phyloP scores from a whole-genome alignment of 2,797 vertebrate genomes.

The Lepilemur ruficaudatus region DNA sequence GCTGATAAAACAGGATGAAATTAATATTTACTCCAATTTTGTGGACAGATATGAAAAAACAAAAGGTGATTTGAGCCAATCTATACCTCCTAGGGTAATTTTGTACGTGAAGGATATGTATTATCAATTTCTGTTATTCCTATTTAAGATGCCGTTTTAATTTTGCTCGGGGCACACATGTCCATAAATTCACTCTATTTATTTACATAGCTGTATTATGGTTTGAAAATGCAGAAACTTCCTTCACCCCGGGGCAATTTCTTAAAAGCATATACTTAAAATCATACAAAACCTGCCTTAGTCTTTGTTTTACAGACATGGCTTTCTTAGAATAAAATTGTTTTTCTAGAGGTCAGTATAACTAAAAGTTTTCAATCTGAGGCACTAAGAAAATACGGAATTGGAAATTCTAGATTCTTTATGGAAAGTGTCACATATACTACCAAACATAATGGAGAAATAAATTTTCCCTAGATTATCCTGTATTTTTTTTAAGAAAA shows the following conservation, averaged over 20 bases:
- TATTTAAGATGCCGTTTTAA: not conserved
- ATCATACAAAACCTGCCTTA: not conserved
- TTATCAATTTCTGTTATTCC: not conserved
- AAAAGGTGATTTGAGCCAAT: not conserved
- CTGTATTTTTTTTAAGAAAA: not conserved
- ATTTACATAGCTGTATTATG: not conserved
- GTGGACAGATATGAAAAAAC: not conserved
- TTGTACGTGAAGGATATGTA: not conserved
- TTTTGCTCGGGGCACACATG: not conserved
- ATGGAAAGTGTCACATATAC: not conserved
- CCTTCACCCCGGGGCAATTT: not conserved
- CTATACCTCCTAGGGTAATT: not conserved
- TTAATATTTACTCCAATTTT: not conserved
- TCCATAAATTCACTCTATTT: not conserved
- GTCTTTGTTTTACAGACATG: not conserved
- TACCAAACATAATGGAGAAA: not conserved
- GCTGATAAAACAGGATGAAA: not conserved
- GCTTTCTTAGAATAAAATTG: not conserved
- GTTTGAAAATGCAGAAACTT: not conserved
- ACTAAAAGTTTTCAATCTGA: not conserved
- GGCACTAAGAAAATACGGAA: not conserved
- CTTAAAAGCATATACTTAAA: not conserved
- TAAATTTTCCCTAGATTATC: not conserved
- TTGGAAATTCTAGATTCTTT: not conserved
- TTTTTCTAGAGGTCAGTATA: not conserved